Percentiles rank a stretch among this genome's conserved stretches.
Conservation (phyloP, 2,113 vertebrate species). For the Pelecanus crispus region DNA sequence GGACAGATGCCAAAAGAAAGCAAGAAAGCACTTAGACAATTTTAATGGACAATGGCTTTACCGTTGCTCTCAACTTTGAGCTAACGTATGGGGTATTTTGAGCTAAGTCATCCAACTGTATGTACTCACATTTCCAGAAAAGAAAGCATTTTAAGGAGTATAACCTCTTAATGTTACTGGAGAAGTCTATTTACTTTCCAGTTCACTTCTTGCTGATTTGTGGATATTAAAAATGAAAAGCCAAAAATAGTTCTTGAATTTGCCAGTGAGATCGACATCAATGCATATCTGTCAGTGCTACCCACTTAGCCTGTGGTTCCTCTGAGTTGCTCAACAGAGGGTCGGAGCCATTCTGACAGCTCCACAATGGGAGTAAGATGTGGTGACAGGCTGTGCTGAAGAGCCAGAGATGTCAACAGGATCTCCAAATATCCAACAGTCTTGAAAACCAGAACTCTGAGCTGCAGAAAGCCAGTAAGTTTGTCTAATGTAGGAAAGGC, state of each 20-base stretch:
- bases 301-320: conserved; percentile 18
- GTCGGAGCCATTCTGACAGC: conserved; percentile 40
- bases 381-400: conserved; percentile 1
- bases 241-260: neutral
- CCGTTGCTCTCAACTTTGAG: neutral
- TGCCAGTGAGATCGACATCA: neutral
- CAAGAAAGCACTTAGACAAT: neutral
- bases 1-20: neutral
- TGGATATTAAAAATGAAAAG: conserved; percentile 37
- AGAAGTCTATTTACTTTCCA: neutral
- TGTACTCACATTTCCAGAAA: neutral
- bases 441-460: neutral
- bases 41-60: neutral
- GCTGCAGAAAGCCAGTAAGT: neutral
- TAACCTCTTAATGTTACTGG: neutral
- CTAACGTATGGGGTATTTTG: neutral
- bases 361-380: conserved; percentile 15
- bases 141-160: neutral
- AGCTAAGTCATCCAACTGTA: neutral
- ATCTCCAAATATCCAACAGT: neutral
- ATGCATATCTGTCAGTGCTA: conserved; percentile 36
- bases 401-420: neutral
- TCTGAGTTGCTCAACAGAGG: neutral
- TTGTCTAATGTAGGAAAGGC: neutral
- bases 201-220: neutral